Base-by-base conservation (phyloP, 2,888 invertebrate species). In the Dendrolimus houi region DNA sequence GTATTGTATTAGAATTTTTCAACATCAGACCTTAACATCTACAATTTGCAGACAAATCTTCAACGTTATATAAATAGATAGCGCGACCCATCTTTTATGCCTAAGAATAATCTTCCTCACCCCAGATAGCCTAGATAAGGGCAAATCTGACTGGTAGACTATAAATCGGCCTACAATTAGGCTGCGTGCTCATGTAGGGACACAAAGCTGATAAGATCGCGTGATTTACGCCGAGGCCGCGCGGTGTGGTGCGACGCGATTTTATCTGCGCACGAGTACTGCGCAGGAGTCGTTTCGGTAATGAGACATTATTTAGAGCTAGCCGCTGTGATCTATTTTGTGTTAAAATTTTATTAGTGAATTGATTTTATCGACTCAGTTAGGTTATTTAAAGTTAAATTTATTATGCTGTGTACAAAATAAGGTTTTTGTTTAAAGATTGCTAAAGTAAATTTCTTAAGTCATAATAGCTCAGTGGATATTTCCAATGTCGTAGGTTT, bases 51-150 rank as follows among this genome's bases (percentile, higher is more conserved):
- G 2, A 2, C 17, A 17, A 17, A 17, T 2, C 17, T n/a, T n/a
- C n/a, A n/a, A n/a, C n/a, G n/a, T 17, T 17, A 17, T 17, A 17
- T 29, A 29, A 29, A 6, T 29, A 29, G 29, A 29, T 29, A 29
- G 29, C 3, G 3, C 29, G 29, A 29, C 6, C 47, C 47, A 47
- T 47, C 47, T 47, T 47, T 47, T 29, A 29, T 29, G 59, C 56
- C 53, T 58, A 59, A 57, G 62, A 65, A 69, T 68, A 70, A 72
- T 68, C 66, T 66, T 3, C 29, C 12, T 47, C 47, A 47, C 47
- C 47, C 47, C 10, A 47, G 47, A 47, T 47, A 47, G 47, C 47
- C 47, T 47, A 47, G 47, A 47, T 47, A 47, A 47, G 47, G 47
- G 47, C 10, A 47, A 47, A 47, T 47, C 47, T 12, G 47, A 47